Conservation (phyloP, 2,113 vertebrate species). For the Larimichthys polyactis region DNA sequence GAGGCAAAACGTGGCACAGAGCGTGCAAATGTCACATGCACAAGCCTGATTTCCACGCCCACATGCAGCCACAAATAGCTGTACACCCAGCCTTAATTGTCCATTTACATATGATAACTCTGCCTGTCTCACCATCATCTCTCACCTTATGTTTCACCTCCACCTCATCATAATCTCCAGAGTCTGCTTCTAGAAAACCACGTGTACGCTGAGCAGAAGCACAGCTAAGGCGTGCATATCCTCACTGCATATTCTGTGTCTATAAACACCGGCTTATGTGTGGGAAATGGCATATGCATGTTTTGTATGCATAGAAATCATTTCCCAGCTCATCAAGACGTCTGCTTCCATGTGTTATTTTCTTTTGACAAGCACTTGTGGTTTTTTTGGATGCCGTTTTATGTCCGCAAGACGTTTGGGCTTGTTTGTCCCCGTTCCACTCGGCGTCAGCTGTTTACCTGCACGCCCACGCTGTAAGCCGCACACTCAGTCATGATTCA, state of each 20-base stretch:
- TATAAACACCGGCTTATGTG: not conserved
- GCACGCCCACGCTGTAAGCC: not conserved
- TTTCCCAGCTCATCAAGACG: not conserved
- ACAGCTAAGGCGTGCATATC: not conserved
- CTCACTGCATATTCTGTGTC: not conserved
- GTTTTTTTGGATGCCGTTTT: not conserved
- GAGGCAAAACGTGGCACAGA: too few relatives aligned
- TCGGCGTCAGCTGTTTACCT: constrained; percentile 26
- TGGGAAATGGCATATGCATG: not conserved
- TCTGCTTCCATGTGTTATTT: not conserved
- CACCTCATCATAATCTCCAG: not conserved
- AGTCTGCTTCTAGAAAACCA: not conserved
- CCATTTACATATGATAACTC: not conserved
- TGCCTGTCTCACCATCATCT: not conserved
- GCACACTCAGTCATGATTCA: not conserved
- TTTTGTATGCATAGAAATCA: not conserved
- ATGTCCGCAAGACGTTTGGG: not conserved
- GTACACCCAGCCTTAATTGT: too few relatives aligned
- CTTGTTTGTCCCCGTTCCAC: not conserved
- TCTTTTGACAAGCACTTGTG: not conserved
- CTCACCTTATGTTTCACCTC: not conserved
- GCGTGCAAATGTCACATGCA: too few relatives aligned
- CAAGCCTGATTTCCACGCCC: too few relatives aligned
- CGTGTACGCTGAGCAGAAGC: not conserved
- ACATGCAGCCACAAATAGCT: too few relatives aligned